Conservation (phyloP, 2,113 vertebrate species). For the Cervus canadensis region DNA sequence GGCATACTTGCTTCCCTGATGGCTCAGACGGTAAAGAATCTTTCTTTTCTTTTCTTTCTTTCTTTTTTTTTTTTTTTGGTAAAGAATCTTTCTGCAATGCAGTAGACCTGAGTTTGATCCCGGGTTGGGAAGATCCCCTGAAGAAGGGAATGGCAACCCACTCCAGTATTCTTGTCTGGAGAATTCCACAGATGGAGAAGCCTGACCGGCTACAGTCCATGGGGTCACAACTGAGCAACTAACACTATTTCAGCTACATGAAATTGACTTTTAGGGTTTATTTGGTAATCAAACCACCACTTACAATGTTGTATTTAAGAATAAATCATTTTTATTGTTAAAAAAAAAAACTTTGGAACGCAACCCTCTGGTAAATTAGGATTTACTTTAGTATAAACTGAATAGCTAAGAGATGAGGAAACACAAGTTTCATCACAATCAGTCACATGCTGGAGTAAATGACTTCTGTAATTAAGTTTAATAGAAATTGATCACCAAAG, state of each 20-base stretch:
- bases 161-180: not conserved
- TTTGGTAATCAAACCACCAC: not conserved
- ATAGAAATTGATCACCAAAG: not conserved
- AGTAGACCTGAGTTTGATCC: not conserved
- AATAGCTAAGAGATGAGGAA: not conserved
- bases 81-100: not conserved
- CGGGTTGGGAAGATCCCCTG: not conserved
- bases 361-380: not conserved
- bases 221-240: not conserved
- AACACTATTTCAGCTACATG: not conserved
- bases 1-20: not conserved
- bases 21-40: not conserved
- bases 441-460: not conserved
- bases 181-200: not conserved
- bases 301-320: not conserved
- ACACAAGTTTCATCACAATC: not conserved
- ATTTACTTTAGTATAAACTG: not conserved
- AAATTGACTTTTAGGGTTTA: slow-evolving; percentile 3
- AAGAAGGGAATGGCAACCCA: not conserved
- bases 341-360: not conserved
- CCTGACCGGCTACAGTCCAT: not conserved
- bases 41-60: not conserved
- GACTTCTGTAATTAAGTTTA: slow-evolving; percentile 4
- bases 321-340: not conserved
- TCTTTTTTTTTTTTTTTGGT: no score